A percentile compares a stretch with the other conserved stretches of the same genome.
Conservation (phyloP, 2,888 invertebrate genomes). For the Leptopilina drosophilae region DNA sequence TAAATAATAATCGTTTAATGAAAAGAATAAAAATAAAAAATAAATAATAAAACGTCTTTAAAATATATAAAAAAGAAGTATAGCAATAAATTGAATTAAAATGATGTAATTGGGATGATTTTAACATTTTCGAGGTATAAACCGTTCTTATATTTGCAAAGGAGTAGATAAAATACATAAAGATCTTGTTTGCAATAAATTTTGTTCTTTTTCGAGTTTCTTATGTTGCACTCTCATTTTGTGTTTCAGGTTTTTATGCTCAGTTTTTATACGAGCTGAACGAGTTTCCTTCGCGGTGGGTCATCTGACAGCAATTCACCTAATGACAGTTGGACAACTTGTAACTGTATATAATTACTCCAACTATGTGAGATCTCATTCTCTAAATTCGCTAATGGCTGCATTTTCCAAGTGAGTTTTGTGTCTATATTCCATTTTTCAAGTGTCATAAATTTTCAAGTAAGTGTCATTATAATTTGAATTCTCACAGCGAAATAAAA, state of each 20-base stretch:
- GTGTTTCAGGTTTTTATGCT: slow-evolving; percentile 7
- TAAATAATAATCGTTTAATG: too few species aligned
- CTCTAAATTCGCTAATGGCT: neutral
- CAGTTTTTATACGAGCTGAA: slow-evolving; percentile 11
- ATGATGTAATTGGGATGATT: too few species aligned
- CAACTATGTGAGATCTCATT: slow-evolving; percentile 7
- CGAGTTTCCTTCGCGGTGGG: slow-evolving; percentile 34
- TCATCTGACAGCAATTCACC: slow-evolving; percentile 20
- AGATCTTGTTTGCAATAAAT: neutral
- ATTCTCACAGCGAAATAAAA: too few species aligned
- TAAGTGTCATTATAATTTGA: too few species aligned
- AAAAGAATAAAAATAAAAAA: too few species aligned
- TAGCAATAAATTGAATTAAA: too few species aligned
- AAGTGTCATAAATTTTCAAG: too few species aligned
- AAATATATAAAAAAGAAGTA: too few species aligned
- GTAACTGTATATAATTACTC: slow-evolving; percentile 32
- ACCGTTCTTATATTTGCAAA: neutral
- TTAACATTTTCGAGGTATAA: too few species aligned
- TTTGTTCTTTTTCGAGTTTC: neutral
- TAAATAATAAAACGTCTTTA: too few species aligned
- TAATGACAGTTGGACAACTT: slow-evolving; percentile 28
- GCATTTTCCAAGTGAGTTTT: neutral
- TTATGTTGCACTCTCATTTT: neutral
- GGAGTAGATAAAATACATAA: neutral
- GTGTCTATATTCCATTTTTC: neutral